These are phyloP conservation scores for Pachyuromys duprasi DNA, from an alignment of 2,797 vertebrate genomes.

Conservation along the genomic window DNA sequence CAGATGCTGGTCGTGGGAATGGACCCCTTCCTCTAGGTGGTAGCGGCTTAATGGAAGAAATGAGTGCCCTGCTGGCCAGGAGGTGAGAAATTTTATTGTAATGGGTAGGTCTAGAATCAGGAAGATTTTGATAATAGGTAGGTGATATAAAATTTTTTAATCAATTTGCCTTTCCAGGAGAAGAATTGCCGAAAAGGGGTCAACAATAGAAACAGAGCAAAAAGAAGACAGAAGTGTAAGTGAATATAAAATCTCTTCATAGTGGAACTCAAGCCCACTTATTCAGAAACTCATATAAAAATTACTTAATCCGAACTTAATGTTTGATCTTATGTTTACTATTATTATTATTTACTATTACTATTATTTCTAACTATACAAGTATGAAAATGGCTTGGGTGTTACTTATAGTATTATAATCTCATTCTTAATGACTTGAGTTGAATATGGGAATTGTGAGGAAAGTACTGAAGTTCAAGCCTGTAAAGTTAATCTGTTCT, in stretches of 20 bases:
- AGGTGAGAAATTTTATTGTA: constrained; percentile 87
- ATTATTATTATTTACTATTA: no score
- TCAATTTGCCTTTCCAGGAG: constrained; percentile 88
- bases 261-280: not conserved
- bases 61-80: constrained; percentile 98
- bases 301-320: constrained; percentile 25
- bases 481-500: not conserved
- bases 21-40: constrained; percentile 94
- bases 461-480: not conserved
- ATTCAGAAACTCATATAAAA: not conserved
- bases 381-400: not conserved
- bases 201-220: constrained; percentile 94
- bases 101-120: not conserved
- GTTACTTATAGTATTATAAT: not conserved
- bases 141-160: not conserved
- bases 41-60: constrained; percentile 98
- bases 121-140: not conserved
- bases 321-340: not conserved
- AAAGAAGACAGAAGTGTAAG: constrained; percentile 94
- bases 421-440: constrained; percentile 9
- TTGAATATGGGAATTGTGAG: not conserved
- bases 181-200: constrained; percentile 98
- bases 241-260: constrained; percentile 59
- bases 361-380: not conserved
- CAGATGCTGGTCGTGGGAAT: constrained; percentile 93